Conservation (phyloP, 2,113 vertebrate species). For the Noturus placidus region DNA sequence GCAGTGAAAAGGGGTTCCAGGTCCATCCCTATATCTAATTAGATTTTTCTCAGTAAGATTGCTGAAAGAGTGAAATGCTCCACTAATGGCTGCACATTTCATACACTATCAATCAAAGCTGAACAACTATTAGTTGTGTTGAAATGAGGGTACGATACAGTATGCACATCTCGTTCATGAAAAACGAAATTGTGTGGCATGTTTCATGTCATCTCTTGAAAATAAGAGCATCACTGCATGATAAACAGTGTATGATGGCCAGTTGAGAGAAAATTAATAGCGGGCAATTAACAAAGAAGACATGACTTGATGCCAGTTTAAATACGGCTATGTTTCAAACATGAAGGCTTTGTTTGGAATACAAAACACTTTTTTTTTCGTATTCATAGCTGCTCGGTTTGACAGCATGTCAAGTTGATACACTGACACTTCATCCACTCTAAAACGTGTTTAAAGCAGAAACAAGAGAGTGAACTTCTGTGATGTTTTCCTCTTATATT, state of each 20-base stretch:
- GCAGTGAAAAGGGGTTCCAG: background rate
- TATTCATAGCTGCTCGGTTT: constrained; percentile 15
- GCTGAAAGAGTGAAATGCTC: constrained; percentile 27
- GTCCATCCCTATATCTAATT: constrained; percentile 1
- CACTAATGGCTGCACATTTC: background rate
- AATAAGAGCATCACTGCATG: constrained; percentile 11
- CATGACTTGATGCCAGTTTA: constrained; percentile 6
- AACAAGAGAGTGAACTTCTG: background rate
- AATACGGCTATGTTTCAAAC: constrained; percentile 39
- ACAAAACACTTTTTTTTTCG: constrained; percentile 22
- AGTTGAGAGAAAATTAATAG: constrained; percentile 37
- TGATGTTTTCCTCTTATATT: background rate
- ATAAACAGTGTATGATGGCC: constrained; percentile 16
- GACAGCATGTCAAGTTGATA: constrained; percentile 44
- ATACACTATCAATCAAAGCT: constrained; percentile 41
- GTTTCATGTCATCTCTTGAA: constrained; percentile 37
- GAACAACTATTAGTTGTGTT: background rate
- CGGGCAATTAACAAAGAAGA: constrained; percentile 41
- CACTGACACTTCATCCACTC: constrained; percentile 28
- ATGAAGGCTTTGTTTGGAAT: constrained; percentile 19
- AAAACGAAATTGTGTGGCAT: constrained; percentile 15
- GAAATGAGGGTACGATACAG: background rate
- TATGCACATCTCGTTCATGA: background rate
- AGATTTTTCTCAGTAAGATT: constrained; percentile 1
- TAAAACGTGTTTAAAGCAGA: background rate